A percentile compares a stretch with the other conserved stretches of the same genome.
Conservation (phyloP, 2,888 invertebrate species). For the Cordilura impudica region DNA sequence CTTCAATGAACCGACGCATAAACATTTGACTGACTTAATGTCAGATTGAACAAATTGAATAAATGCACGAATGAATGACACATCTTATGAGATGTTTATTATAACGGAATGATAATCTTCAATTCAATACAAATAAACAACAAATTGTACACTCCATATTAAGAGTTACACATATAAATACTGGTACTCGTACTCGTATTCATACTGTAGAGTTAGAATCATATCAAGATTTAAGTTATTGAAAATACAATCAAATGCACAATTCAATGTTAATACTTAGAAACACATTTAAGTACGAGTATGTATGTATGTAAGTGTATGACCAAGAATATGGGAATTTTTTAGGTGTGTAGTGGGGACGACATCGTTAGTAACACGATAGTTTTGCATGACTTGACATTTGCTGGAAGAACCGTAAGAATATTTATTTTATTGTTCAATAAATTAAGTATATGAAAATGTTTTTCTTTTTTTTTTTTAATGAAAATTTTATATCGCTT, state of each 20-base stretch:
- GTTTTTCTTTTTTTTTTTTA: background rate
- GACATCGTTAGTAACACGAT: constrained; percentile 14
- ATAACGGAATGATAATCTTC: constrained; percentile 26
- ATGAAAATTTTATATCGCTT: background rate
- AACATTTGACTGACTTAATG: background rate
- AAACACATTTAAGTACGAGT: background rate
- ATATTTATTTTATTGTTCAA: constrained; percentile 4
- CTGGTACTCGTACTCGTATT: too few relatives aligned
- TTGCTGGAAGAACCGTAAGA: constrained; percentile 47
- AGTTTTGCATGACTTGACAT: constrained; percentile 52
- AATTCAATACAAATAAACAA: background rate
- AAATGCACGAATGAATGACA: constrained; percentile 18
- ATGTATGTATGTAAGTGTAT: background rate
- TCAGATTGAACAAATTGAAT: constrained; percentile 13
- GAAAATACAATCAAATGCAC: constrained; percentile 2
- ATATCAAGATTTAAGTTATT: constrained; percentile 35
- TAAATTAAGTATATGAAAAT: constrained; percentile 9
- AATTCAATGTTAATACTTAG: background rate
- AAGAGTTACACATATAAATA: background rate
- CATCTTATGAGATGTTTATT: constrained; percentile 25
- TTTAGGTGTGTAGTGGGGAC: background rate
- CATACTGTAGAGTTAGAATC: constrained; percentile 3
- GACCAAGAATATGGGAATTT: too few relatives aligned
- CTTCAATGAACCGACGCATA: constrained; percentile 25
- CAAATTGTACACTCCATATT: background rate